Conservation (phyloP, 2,888 invertebrate species). For the Stenurella melanura region DNA sequence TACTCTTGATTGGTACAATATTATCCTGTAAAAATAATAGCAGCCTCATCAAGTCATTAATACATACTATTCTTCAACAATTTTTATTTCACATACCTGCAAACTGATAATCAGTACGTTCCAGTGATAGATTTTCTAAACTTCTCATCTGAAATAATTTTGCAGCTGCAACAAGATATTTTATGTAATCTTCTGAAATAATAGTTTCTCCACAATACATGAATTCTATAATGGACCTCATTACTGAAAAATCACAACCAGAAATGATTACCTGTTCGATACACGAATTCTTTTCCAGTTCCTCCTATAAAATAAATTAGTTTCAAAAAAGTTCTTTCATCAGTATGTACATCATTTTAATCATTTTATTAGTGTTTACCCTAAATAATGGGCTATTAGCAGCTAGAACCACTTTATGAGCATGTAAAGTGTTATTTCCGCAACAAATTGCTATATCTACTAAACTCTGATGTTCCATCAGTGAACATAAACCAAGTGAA, state of each 20-base stretch:
- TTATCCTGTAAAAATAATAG: too few species aligned
- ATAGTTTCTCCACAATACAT: constrained; percentile 87
- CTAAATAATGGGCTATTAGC: constrained; percentile 84
- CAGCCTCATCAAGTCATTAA: too few species aligned
- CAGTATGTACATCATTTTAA: background rate
- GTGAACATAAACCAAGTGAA: constrained; percentile 81
- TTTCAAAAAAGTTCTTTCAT: background rate
- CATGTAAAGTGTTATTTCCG: constrained; percentile 83
- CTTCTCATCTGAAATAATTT: constrained; percentile 82
- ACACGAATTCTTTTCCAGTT: constrained; percentile 76
- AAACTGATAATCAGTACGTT: constrained; percentile 65
- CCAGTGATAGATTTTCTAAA: constrained; percentile 77
- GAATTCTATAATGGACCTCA: constrained; percentile 84
- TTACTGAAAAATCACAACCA: constrained; percentile 82
- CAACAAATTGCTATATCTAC: constrained; percentile 86
- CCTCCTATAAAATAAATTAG: constrained; percentile 72
- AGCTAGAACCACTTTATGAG: constrained; percentile 84
- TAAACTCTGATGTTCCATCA: constrained; percentile 83
- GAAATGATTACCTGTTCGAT: constrained; percentile 79
- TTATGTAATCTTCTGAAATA: constrained; percentile 81
- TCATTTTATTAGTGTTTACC: constrained; percentile 71
- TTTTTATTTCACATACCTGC: constrained; percentile 46
- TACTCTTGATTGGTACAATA: too few species aligned
- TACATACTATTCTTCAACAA: too few species aligned
- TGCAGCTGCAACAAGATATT: constrained; percentile 82